A percentile compares a stretch with the other conserved stretches of the same genome.
phyloP scores from a whole-genome alignment of 2,113 vertebrate species.

The Hyperopisus bebe region DNA sequence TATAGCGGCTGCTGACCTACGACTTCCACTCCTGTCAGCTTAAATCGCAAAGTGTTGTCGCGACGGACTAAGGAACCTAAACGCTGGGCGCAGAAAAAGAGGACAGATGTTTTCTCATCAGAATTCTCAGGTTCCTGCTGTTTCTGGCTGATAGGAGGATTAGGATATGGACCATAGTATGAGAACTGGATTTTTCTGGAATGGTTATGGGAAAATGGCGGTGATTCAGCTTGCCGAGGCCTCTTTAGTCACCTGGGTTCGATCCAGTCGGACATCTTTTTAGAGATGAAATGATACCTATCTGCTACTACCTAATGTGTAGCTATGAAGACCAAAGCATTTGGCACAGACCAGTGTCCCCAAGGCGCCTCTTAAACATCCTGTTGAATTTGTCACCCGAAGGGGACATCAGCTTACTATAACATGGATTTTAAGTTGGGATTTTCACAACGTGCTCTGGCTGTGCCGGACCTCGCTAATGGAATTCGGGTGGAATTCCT shows the following conservation, averaged over 20 bases:
- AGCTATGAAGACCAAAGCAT: neutral
- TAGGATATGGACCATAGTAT: neutral
- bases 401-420: neutral
- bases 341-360: neutral
- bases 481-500: neutral
- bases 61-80: neutral
- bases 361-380: neutral
- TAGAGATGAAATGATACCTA: neutral
- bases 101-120: neutral
- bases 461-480: neutral
- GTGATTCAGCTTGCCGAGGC: neutral
- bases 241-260: neutral
- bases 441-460: neutral
- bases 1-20: neutral
- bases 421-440: neutral
- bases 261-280: neutral
- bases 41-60: neutral
- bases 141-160: neutral
- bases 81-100: neutral
- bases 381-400: neutral
- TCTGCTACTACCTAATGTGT: neutral
- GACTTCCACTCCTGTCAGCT: neutral
- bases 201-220: neutral
- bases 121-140: neutral
- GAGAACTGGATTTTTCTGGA: neutral